phyloP scores from a whole-genome alignment of 2,113 vertebrate species.

The Pelusios castaneus region DNA sequence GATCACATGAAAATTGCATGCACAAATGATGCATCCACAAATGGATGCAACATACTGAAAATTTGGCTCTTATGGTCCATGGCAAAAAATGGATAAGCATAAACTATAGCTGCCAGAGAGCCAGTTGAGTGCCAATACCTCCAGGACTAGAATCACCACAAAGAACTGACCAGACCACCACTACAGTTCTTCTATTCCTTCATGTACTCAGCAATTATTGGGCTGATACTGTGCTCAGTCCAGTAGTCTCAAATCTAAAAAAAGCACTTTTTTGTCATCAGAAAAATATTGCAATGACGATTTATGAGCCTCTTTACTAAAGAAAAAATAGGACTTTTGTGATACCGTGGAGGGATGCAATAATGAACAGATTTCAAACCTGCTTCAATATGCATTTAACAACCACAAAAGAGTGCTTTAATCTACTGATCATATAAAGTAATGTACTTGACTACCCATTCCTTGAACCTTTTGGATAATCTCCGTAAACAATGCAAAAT shows the following conservation, averaged over 20 bases:
- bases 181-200: neutral
- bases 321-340: neutral
- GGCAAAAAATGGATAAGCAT: neutral
- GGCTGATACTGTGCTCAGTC: neutral
- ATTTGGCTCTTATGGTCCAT: neutral
- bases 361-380: neutral
- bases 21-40: neutral
- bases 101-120: neutral
- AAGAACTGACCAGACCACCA: neutral
- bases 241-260: neutral
- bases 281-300: neutral
- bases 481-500: neutral
- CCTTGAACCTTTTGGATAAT: neutral
- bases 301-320: neutral
- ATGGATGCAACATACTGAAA: neutral
- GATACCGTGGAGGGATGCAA: neutral
- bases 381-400: neutral
- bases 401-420: neutral
- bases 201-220: neutral
- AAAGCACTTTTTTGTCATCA: neutral
- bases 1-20: neutral
- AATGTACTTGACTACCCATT: neutral
- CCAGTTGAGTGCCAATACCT: neutral
- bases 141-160: neutral
- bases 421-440: neutral